Conservation (phyloP, 2,888 invertebrate species). For the Hemaris fuciformis region DNA sequence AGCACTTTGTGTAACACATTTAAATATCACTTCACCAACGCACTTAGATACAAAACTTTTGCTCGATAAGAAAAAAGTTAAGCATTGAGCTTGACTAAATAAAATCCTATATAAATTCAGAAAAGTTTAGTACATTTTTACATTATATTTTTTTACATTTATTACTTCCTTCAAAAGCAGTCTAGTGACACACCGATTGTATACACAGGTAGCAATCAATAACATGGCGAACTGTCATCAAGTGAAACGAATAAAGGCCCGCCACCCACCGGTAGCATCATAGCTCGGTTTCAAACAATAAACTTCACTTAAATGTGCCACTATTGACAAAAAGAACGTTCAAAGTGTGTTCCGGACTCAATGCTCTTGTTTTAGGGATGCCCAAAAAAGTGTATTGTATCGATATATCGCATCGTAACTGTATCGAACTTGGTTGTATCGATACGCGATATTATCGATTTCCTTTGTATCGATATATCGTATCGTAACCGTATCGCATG, state of each 20-base stretch:
- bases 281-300: constrained; percentile 71
- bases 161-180: not conserved
- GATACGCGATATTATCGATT: too few species aligned
- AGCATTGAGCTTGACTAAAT: too few species aligned
- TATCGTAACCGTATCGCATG: too few species aligned
- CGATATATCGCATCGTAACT: too few species aligned
- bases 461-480: too few species aligned
- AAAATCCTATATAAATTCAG: not conserved
- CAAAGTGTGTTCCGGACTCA: constrained; percentile 22
- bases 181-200: too few species aligned
- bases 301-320: constrained; percentile 39
- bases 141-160: not conserved
- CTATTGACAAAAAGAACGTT: constrained; percentile 45
- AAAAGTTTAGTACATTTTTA: not conserved
- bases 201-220: constrained; percentile 63
- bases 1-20: not conserved
- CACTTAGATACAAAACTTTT: too few species aligned
- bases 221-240: constrained; percentile 69
- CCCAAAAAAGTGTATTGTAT: too few species aligned
- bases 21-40: too few species aligned
- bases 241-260: constrained; percentile 37
- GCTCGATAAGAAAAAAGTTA: too few species aligned
- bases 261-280: constrained; percentile 75
- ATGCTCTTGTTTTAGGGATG: too few species aligned
- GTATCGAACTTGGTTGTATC: too few species aligned